Base-by-base conservation (phyloP, 2,888 invertebrate genomes). In the Cremastinae sp. region DNA sequence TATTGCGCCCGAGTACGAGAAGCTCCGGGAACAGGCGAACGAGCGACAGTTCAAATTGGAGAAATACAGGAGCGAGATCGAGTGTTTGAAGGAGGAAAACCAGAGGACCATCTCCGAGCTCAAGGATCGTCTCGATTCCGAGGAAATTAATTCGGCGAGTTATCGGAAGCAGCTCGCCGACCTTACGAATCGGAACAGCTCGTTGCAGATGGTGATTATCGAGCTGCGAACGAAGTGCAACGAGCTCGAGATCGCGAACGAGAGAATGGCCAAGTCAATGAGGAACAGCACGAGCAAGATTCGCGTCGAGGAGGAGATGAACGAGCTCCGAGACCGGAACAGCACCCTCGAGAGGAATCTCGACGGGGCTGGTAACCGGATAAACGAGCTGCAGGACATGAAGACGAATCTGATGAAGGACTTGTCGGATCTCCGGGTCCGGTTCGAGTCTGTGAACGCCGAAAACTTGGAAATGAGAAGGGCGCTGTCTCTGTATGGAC, bases 241-340 rank as follows among this genome's bases (percentile, higher is more conserved):
- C 75, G 88, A 88, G 14, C 84, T 92, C 1, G 90, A 90, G 1
- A 89, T 87, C 49, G 86, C 86, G 0, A 90, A 92, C 10, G 90
- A 90, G 18, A 91, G 91, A 54, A 71, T 89, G 14, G 65, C 80
- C 1, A 80, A 79, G 22, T 88, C 86, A 58, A 81, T 92, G 22
- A 90, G 92, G n/a, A 91, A 89, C 82, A 91, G 91, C 81, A 91
- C 91, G 41, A 91, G 91, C 71, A 92, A 92, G 36, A 82, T 83
- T 2, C 82, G 80, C 28, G 83, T 82, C 1, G 87, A 88, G 53
- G 80, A 84, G 3, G 84, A 86, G 14, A 83, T 88, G 38, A 85
- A 89, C 62, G 84, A 87, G 9, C 73, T 90, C 12, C 81, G 81
- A 10, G 87, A 90, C 38, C 80, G 83, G 16, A 89, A 87, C 70